Evolutionary conservation across 2,113 vertebrate genomes (phyloP).

Genomic region (Melanocharis versteri): DNA sequence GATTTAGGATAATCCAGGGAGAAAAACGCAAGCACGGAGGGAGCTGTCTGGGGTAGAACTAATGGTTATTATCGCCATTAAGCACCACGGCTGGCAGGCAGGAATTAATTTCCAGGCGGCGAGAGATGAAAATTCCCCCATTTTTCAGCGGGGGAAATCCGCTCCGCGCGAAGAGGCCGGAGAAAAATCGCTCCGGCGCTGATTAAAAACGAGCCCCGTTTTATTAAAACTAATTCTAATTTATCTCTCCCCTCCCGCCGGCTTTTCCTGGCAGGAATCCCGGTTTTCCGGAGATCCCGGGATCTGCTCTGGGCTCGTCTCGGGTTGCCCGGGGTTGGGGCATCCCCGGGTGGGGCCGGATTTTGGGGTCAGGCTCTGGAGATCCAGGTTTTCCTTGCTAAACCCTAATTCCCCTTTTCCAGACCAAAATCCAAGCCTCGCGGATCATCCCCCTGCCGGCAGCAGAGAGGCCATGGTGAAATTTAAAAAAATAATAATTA

Average conservation of each 20-base stretch:
- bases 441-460: accelerated
- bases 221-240: slow-evolving; percentile 66
- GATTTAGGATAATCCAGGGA: slow-evolving; percentile 9
- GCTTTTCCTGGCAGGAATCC: background rate
- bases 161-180: background rate
- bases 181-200: slow-evolving; percentile 38
- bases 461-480: background rate
- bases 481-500: background rate
- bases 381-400: background rate
- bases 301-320: background rate
- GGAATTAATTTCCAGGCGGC: slow-evolving; percentile 55
- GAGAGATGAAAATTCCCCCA: slow-evolving; percentile 53
- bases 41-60: slow-evolving; percentile 49
- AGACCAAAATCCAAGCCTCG: background rate
- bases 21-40: slow-evolving; percentile 5
- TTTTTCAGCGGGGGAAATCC: slow-evolving; percentile 58
- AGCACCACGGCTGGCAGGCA: slow-evolving; percentile 42
- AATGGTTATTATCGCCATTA: slow-evolving; percentile 63
- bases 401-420: background rate
- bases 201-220: slow-evolving; percentile 62
- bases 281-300: background rate
- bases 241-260: slow-evolving; percentile 32
- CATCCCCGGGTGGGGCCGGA: accelerated
- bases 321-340: background rate
- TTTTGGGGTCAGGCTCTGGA: accelerated